phyloP scores from a whole-genome alignment of 2,797 vertebrate genomes.

The Delichon dasypus region DNA sequence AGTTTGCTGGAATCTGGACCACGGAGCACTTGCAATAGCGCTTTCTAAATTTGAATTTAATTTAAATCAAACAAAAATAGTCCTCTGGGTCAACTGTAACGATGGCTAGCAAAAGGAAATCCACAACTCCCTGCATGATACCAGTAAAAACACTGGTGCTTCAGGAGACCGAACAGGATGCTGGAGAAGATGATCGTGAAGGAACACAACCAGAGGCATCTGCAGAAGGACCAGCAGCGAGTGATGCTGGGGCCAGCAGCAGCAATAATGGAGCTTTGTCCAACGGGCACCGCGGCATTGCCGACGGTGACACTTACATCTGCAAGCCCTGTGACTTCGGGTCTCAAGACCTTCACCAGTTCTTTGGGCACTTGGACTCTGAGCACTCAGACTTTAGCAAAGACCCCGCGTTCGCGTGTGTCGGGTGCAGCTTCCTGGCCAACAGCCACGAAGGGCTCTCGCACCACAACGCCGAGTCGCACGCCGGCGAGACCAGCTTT shows the following conservation, averaged over 20 bases:
- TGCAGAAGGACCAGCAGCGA: background rate
- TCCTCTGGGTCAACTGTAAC: background rate
- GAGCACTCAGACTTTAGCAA: conserved; percentile 89
- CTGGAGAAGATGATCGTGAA: conserved; percentile 57
- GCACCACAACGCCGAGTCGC: conserved; percentile 88
- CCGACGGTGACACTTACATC: conserved; percentile 81
- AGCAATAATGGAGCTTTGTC: conserved; percentile 40
- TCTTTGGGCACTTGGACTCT: conserved; percentile 91
- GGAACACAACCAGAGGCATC: conserved; percentile 74
- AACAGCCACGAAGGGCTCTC: conserved; percentile 91
- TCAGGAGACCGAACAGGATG: conserved; percentile 78
- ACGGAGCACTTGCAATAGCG: conserved; percentile 16
- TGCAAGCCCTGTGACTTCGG: conserved; percentile 91
- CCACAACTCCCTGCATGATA: conserved; percentile 98
- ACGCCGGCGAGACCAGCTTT: conserved; percentile 75
- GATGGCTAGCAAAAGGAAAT: conserved; percentile 99
- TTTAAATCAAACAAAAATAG: background rate
- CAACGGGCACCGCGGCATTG: conserved; percentile 70
- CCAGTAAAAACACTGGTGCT: conserved; percentile 85
- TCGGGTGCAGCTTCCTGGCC: conserved; percentile 84
- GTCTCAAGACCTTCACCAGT: conserved; percentile 87
- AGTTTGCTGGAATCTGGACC: conserved; percentile 34
- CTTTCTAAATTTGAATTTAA: conserved; percentile 14
- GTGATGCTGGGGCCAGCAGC: conserved; percentile 20
- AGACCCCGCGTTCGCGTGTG: conserved; percentile 88